Evolutionary conservation across 2,888 invertebrate species (phyloP), one percentile per base, ranked within the genome.

Genomic region (Pegoplata infirma): DNA sequence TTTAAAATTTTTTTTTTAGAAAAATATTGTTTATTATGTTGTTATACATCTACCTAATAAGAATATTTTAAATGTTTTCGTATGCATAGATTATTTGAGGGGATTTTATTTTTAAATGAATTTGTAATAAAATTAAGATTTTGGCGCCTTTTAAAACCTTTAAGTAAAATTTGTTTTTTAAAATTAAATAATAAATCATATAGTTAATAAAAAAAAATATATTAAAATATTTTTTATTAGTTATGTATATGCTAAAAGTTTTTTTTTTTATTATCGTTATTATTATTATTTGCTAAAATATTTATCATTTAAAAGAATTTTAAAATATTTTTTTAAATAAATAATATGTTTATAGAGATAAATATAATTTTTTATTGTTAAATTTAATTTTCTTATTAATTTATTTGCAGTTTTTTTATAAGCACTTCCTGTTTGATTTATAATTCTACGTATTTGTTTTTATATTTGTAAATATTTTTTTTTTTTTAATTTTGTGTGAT

Each of bases 81-180:
- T n/a, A n/a, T n/a, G n/a, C n/a, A n/a, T n/a, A n/a, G n/a, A n/a
- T n/a, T n/a, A n/a, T n/a, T n/a, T n/a, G n/a, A n/a, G n/a, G n/a
- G n/a, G n/a, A 25, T 25, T 53, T 25, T 53, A 5, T 25, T 25
- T 25, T 25, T 25, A 25, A 25, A 25, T 25, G 25, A 5, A 25
- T 25, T 25, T 25, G 3, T 5, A 25, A 6, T 25, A 25, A 3
- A 25, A 25, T 5, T 25, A 25, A 25, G 25, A 25, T n/a, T n/a
- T n/a, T n/a, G n/a, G n/a, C n/a, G n/a, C 63, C 49, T 63, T 63
- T 49, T n/a, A 49, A 23, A 49, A 16, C 17, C 8, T 47, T 4
- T 17, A 47, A 47, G 16, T 47, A 1, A 21, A 2, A 49, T 49
- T 23, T 25, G 10, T 7, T 12, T n/a, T n/a, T n/a, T n/a, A n/a